Base-by-base conservation (phyloP, 2,888 invertebrate species). In the Steinernema carpocapsae region DNA sequence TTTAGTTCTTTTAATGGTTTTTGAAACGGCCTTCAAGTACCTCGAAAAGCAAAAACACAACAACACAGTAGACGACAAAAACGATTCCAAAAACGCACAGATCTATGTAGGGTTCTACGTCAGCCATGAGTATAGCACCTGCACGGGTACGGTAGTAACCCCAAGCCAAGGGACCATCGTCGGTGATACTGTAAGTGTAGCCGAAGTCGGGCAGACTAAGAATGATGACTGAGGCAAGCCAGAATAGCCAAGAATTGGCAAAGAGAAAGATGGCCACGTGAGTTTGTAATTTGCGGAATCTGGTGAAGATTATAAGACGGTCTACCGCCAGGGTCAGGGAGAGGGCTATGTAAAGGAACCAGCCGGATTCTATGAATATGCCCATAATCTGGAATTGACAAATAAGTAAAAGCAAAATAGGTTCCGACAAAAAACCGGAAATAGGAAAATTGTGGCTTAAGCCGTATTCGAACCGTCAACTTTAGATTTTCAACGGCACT, bases 321-420 rank as follows among this genome's bases (percentile, higher is more conserved):
- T 56, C 56, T 4, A 56, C 26, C 1, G 56, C 56, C 24, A 56
- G 22, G 22, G 56, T 26, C 14, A 56, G 22, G 12, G 56, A 56
- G 22, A 56, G 56, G 19, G 24, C 56, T 1, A 56, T 24, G 56
- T 56, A 56, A 4, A 56, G 14, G 56, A 56, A 56, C 56, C 56
- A 56, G 17, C 56, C 56, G 56, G 56, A 56, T 56, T 56, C 24
- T 3, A 56, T 4, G 12, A 24, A 22, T 1, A 56, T 22, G 2
- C 56, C 56, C 24, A 56, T 12, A 14, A 56, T 26, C 48, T 48
- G 48, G 19, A 48, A 43, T 43, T 43, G 7, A 43, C 10, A 43
- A 7, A 14, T 43, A 7, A 43, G 14, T 43, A n/a, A n/a, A n/a
- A n/a, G n/a, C n/a, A n/a, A n/a, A n/a, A n/a, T n/a, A n/a, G n/a